Evolutionary conservation across 1,140 invertebrate genomes (phyloP).

Genomic region (Centruroides sculpturatus): DNA sequence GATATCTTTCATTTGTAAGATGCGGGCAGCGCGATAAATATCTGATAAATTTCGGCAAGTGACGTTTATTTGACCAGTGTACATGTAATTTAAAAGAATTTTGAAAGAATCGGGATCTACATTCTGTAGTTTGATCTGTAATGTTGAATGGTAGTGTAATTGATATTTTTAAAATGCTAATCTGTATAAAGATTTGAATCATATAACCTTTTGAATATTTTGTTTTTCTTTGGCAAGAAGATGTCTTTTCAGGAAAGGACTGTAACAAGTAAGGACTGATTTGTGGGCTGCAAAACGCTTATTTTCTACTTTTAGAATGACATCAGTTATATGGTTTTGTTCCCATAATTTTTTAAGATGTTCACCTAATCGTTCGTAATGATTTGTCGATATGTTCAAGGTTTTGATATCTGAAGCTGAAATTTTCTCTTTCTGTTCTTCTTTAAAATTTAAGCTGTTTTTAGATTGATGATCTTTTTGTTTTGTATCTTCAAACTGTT

Average conservation of each 20-base stretch:
- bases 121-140: not conserved
- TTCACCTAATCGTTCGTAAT: not conserved
- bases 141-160: too few relatives aligned
- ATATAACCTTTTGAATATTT: not conserved
- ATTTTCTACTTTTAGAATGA: not conserved
- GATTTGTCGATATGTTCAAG: not conserved
- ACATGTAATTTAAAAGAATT: not conserved
- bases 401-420: too few relatives aligned
- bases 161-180: too few relatives aligned
- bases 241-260: not conserved
- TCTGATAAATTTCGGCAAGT: not conserved
- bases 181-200: too few relatives aligned
- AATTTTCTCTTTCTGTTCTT: too few relatives aligned
- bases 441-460: too few relatives aligned
- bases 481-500: too few relatives aligned
- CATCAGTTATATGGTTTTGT: not conserved
- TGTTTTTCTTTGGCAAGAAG: not conserved
- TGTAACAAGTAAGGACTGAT: not conserved
- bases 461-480: too few relatives aligned
- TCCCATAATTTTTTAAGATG: not conserved
- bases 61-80: not conserved
- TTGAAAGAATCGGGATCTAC: not conserved
- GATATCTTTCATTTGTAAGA: not conserved
- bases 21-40: not conserved
- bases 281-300: not conserved